These are phyloP conservation scores for Zaprionus nigranus DNA, from an alignment of 1,140 invertebrate genomes.

Conservation along the genomic window DNA sequence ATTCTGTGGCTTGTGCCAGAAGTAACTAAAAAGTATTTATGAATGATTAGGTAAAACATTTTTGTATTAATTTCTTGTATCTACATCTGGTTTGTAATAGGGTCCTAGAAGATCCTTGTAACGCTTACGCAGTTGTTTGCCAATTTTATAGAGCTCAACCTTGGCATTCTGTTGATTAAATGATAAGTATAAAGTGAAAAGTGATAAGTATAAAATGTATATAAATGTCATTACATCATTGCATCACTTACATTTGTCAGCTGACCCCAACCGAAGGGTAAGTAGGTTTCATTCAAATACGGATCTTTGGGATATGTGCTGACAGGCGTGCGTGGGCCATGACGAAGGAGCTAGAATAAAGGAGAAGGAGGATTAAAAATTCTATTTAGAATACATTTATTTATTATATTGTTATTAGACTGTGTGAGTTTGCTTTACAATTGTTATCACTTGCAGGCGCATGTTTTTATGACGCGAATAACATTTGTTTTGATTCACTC, in stretches of 20 bases:
- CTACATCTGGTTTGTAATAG: constrained; percentile 86
- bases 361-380: background rate
- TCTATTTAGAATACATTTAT: background rate
- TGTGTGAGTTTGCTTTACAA: background rate
- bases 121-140: constrained; percentile 86
- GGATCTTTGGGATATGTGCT: constrained; percentile 91
- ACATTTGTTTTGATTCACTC: background rate
- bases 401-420: background rate
- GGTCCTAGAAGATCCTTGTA: constrained; percentile 87
- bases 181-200: background rate
- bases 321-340: constrained; percentile 91
- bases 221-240: constrained; percentile 11
- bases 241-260: constrained; percentile 89
- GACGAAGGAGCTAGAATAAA: constrained; percentile 87
- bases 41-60: constrained; percentile 1
- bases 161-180: constrained; percentile 83
- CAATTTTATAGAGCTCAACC: constrained; percentile 87
- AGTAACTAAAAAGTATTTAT: constrained; percentile 79
- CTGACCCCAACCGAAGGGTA: constrained; percentile 91
- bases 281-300: constrained; percentile 87
- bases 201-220: constrained; percentile 1
- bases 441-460: background rate
- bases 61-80: background rate
- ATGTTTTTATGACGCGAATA: background rate
- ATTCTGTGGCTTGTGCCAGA: constrained; percentile 88